Conservation (phyloP, 2,113 vertebrate species). For the Passer domesticus region DNA sequence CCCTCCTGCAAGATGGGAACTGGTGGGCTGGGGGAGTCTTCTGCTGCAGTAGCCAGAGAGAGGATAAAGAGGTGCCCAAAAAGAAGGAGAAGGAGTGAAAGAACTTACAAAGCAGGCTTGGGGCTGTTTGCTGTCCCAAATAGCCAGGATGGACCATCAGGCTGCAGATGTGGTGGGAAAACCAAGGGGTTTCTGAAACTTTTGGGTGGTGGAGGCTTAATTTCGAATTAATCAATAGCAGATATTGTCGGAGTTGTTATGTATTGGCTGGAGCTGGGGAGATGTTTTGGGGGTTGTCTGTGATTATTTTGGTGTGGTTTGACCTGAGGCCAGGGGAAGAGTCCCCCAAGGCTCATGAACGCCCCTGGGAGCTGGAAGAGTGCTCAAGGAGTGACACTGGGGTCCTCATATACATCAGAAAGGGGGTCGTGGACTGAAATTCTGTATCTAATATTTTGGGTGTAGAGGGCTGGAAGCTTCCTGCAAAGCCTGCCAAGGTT, state of each 20-base stretch:
- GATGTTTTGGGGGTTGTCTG: neutral
- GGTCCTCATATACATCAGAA: neutral
- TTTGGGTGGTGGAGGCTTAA: neutral
- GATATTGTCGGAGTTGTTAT: neutral
- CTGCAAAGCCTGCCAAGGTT: neutral
- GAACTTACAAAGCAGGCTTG: neutral
- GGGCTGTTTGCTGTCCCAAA: neutral
- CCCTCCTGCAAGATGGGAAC: neutral
- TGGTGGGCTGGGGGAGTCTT: neutral
- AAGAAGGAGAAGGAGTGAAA: neutral
- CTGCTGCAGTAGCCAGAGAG: rapidly evolving
- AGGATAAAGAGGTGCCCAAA: neutral
- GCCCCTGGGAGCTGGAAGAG: no score
- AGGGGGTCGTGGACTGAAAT: neutral
- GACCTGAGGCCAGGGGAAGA: neutral
- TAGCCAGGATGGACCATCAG: neutral
- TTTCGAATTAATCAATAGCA: neutral
- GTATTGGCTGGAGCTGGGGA: neutral
- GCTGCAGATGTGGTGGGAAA: neutral
- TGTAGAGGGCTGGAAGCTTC: neutral
- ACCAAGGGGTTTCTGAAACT: neutral
- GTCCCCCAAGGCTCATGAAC: neutral
- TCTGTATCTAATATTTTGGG: neutral
- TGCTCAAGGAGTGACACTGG: neutral
- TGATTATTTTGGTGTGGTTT: neutral